Evolutionary conservation across 2,888 invertebrate species (phyloP).

Genomic region (Heliconius cydno): DNA sequence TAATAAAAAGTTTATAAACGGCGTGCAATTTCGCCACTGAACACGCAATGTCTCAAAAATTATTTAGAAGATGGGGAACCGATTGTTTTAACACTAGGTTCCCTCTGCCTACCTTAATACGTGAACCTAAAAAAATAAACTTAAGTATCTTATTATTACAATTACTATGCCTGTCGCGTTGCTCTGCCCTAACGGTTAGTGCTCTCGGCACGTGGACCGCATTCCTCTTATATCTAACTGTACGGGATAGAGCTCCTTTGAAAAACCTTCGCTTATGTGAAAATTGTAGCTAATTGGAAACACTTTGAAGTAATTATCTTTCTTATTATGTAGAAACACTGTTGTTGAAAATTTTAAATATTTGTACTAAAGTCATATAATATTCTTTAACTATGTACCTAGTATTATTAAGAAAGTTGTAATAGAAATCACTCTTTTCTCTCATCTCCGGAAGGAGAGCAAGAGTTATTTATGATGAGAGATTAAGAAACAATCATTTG

Average conservation of each 20-base stretch:
- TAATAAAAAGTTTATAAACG: too few relatives aligned
- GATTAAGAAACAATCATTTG: too few relatives aligned
- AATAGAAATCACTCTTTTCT: too few relatives aligned
- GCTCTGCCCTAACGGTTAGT: conserved; percentile 50
- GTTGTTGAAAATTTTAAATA: background rate
- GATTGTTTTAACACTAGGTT: too few relatives aligned
- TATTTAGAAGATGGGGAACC: too few relatives aligned
- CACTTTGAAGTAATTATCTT: background rate
- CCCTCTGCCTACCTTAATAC: too few relatives aligned
- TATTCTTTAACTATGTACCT: background rate
- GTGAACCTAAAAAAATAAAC: background rate
- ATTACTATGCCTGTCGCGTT: conserved; percentile 53
- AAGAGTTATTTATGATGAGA: too few relatives aligned
- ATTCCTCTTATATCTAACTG: conserved; percentile 48
- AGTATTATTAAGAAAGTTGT: too few relatives aligned
- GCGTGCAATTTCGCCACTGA: too few relatives aligned
- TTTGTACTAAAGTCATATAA: background rate
- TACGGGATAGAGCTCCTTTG: conserved; percentile 31
- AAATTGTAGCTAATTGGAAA: conserved; percentile 13
- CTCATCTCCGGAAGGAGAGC: too few relatives aligned
- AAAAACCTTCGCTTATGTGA: background rate
- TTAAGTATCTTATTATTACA: conserved; percentile 9
- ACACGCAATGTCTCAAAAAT: too few relatives aligned
- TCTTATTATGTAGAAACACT: background rate
- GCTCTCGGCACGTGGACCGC: conserved; percentile 54